These are phyloP conservation scores for Pedetes capensis DNA, from an alignment of 2,113 vertebrate genomes.

Conservation along the genomic window DNA sequence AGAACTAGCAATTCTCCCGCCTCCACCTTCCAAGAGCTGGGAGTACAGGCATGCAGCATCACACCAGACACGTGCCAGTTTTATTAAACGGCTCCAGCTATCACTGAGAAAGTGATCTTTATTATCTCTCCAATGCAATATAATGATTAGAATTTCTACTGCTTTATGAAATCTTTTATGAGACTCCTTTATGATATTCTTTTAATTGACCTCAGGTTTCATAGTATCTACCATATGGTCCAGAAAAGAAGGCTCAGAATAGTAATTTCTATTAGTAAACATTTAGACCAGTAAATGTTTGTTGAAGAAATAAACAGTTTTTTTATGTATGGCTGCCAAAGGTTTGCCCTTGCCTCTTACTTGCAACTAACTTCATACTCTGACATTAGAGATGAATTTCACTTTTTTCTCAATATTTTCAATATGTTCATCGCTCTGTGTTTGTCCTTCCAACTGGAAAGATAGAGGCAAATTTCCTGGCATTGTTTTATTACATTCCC, in stretches of 20 bases:
- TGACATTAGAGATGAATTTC: not conserved
- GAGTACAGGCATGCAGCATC: too few relatives aligned
- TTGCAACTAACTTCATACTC: not conserved
- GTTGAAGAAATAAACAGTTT: not conserved
- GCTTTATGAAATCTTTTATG: too few relatives aligned
- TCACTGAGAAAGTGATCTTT: not conserved
- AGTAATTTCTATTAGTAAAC: too few relatives aligned
- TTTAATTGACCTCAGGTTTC: not conserved
- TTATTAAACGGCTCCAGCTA: too few relatives aligned
- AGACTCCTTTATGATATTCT: not conserved
- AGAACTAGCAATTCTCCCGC: too few relatives aligned
- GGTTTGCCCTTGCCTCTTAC: not conserved
- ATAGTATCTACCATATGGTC: not conserved
- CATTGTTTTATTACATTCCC: not conserved
- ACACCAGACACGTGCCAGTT: too few relatives aligned
- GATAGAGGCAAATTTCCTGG: not conserved
- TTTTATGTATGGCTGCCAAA: not conserved
- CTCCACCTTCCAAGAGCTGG: too few relatives aligned
- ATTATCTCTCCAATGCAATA: not conserved
- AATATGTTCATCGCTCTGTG: not conserved
- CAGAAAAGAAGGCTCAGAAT: not conserved
- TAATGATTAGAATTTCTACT: too few relatives aligned
- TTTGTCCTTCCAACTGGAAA: conserved; percentile 2
- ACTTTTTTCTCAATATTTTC: not conserved
- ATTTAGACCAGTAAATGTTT: not conserved